Percentiles rank a stretch among this genome's conserved stretches.
Evolutionary conservation across 1,140 invertebrate genomes (phyloP).

Genomic region (Temnothorax curvispinosus): DNA sequence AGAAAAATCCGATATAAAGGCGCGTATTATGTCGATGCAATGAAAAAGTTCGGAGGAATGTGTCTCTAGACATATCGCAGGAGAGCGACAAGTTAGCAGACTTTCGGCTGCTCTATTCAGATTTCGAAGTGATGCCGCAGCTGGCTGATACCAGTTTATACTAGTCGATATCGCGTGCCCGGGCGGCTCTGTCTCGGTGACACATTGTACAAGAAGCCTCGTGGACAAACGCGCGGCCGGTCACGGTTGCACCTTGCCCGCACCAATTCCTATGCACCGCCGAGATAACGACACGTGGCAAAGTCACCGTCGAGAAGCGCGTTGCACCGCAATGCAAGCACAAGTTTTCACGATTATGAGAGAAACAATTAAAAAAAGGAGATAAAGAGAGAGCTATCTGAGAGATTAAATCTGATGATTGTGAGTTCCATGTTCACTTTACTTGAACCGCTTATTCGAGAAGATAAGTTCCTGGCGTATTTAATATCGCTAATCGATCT

Average conservation of each 20-base stretch:
- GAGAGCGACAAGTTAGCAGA: constrained; percentile 3
- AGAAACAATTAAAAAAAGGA: not conserved
- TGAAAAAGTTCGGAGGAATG: not conserved
- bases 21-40: not conserved
- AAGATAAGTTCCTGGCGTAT: too few species aligned
- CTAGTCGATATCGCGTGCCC: constrained; percentile 3
- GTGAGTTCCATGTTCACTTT: too few species aligned
- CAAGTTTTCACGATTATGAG: not conserved
- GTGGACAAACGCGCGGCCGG: not conserved
- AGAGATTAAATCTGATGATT: too few species aligned
- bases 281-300: constrained; percentile 13
- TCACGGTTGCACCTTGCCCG: constrained; percentile 2
- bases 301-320: not conserved
- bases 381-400: not conserved
- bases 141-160: constrained; percentile 17
- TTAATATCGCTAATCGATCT: not conserved
- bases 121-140: not conserved
- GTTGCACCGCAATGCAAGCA: not conserved
- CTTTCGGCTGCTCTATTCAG: constrained; percentile 9
- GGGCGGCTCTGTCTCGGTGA: not conserved
- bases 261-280: constrained; percentile 1
- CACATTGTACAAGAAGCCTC: not conserved
- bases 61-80: not conserved
- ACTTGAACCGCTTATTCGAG: too few species aligned
- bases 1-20: not conserved